Percentiles rank a stretch among this genome's conserved stretches.
Evolutionary conservation across 2,888 invertebrate species (phyloP).

Genomic region (Spicauda simplicius): DNA sequence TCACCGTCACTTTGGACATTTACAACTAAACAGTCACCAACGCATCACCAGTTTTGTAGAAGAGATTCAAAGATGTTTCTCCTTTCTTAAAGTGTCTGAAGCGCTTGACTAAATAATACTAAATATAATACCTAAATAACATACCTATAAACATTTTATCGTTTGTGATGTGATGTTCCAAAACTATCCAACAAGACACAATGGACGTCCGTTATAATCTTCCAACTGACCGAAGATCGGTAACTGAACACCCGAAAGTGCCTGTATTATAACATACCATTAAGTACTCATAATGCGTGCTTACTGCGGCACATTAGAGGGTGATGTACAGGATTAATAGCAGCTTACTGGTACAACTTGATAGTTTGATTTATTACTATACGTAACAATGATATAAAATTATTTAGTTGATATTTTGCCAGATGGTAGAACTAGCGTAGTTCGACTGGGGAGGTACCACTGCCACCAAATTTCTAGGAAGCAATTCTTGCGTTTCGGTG

Average conservation of each 20-base stretch:
- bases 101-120: too few relatives aligned
- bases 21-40: too few relatives aligned
- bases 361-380: not conserved
- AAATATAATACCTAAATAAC: too few relatives aligned
- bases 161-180: not conserved
- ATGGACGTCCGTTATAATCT: slow-evolving; percentile 14
- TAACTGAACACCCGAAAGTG: slow-evolving; percentile 14
- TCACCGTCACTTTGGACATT: too few relatives aligned
- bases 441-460: too few relatives aligned
- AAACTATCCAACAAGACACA: slow-evolving; percentile 14
- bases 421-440: too few relatives aligned
- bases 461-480: too few relatives aligned
- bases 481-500: too few relatives aligned
- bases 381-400: not conserved
- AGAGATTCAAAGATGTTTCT: too few relatives aligned
- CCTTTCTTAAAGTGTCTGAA: too few relatives aligned
- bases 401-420: too few relatives aligned
- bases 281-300: slow-evolving; percentile 17
- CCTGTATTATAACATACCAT: slow-evolving; percentile 22
- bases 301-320: not conserved
- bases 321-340: not conserved
- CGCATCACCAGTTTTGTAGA: too few relatives aligned
- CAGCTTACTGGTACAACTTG: not conserved
- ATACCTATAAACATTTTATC: not conserved
- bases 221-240: slow-evolving; percentile 22